Base-by-base conservation (phyloP, 2,113 vertebrate species). In the Sapajus apella region DNA sequence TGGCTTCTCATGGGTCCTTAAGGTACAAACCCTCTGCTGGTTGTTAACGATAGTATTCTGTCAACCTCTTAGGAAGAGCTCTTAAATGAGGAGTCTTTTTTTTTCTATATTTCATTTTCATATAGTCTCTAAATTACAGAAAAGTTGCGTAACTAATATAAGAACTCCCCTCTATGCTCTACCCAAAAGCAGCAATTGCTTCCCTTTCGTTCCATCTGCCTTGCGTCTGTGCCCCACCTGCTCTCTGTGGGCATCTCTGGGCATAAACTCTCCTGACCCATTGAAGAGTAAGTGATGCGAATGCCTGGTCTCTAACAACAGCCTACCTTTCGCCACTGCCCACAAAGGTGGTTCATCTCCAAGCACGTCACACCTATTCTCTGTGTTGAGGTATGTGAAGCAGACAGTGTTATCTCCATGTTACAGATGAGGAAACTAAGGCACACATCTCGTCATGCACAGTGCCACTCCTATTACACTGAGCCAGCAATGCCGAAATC, bases 221-320 rank as follows among this genome's bases (percentile, higher is more conserved):
- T n/a, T 27, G 7, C 30, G 4, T 13, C 13, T 3, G 50, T 23
- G 21, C 3, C 30, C 7, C n/a, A 23, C 50, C 37, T 20, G 27
- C 35, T 47, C 56, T 52, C 2, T 32, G 27, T 30, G 11, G 0
- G 0, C 4, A 2, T 21, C 45, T 50, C 18, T 2, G 73, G 0
- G 13, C 14, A 17, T 8, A 40, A 0, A 13, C 30, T 52, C 27
- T 30, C 27, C 64, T 50, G 55, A 73, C 18, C 35, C 37, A 6
- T 20, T 8, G 8, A 9, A 83, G 81, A 30, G 37, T 32, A 43
- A 1, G 21, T 27, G 1, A 12, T 8, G 0, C 1, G 23, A 7
- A 56, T 7, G 23, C 8, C n/a, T 6, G 11, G 21, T 8, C 47
- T n/a, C 16, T 4, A 6, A 18, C 9, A 12, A 47, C 52, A 61